A percentile compares a stretch with the other conserved stretches of the same genome.
Conservation (phyloP, 2,797 vertebrate species). For the Mormyrops attenuatus region DNA sequence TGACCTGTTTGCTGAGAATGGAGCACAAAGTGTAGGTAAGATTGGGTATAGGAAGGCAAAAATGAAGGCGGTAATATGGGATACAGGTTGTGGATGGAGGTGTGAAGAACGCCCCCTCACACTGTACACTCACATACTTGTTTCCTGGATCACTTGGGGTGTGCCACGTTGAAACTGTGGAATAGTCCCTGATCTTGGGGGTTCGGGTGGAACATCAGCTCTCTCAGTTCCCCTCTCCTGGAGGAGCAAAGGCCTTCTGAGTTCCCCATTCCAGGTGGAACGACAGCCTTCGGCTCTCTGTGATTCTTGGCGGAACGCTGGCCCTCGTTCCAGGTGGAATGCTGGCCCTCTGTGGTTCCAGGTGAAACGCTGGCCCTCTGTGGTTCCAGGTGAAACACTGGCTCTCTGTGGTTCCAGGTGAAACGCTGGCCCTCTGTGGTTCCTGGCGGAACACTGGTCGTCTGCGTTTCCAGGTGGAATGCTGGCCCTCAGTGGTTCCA, state of each 20-base stretch:
- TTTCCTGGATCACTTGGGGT: not conserved
- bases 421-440: not conserved
- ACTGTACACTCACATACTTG: not conserved
- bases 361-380: not conserved
- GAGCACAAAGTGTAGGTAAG: not conserved
- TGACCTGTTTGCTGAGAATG: not conserved
- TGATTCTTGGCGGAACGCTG: no score
- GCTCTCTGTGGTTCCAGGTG: not conserved
- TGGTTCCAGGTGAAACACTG: not conserved
- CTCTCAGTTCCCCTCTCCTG: not conserved
- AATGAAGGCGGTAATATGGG: not conserved
- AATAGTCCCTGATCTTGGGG: not conserved
- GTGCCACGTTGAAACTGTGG: not conserved
- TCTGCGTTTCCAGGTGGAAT: not conserved
- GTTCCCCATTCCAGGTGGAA: not conserved
- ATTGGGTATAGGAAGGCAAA: not conserved
- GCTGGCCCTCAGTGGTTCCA: not conserved
- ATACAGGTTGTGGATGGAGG: not conserved
- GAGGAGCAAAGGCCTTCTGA: not conserved
- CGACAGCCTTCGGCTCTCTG: not conserved
- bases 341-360: not conserved
- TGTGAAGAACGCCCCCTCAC: not conserved
- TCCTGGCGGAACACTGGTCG: not conserved
- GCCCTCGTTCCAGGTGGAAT: no score
- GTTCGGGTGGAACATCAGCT: not conserved